Percentiles rank a stretch among this genome's conserved stretches.
These are phyloP conservation scores for Cryptoleucopteryx plumbea DNA, from an alignment of 2,113 vertebrate genomes.

Conservation along the genomic window DNA sequence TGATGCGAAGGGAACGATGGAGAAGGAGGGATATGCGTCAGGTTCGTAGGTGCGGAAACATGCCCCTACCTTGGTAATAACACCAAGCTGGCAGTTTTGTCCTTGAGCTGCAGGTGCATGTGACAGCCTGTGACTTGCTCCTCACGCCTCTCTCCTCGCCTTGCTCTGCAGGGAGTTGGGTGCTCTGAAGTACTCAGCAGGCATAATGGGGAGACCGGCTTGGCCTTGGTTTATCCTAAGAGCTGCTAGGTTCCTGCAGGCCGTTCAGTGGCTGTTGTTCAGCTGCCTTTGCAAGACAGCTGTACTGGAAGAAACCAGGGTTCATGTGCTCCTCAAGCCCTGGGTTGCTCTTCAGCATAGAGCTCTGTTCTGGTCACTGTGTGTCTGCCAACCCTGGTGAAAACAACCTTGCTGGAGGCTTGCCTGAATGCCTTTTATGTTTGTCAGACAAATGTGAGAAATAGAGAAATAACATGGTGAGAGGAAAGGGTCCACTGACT, in stretches of 20 bases:
- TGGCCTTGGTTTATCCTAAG: background rate
- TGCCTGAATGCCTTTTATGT: background rate
- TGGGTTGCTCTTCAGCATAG: background rate
- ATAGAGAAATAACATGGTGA: background rate
- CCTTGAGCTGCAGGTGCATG: background rate
- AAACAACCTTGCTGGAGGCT: background rate
- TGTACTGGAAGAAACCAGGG: background rate
- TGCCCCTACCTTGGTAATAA: background rate
- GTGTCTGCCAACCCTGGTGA: background rate
- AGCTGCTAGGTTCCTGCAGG: background rate
- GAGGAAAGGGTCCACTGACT: background rate
- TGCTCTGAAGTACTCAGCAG: background rate
- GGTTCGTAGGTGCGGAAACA: background rate
- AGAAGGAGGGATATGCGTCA: background rate
- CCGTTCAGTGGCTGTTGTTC: background rate
- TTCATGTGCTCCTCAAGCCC: background rate
- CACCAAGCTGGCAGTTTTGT: background rate
- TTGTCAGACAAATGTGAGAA: background rate
- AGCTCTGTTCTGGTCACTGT: background rate
- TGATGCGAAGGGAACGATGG: background rate
- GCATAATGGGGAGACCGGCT: rapidly evolving
- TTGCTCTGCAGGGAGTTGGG: background rate
- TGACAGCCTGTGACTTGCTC: background rate
- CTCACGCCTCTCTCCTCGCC: background rate
- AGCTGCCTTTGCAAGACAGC: background rate